phyloP scores from a whole-genome alignment of 2,113 vertebrate species.

The Aythya baeri region DNA sequence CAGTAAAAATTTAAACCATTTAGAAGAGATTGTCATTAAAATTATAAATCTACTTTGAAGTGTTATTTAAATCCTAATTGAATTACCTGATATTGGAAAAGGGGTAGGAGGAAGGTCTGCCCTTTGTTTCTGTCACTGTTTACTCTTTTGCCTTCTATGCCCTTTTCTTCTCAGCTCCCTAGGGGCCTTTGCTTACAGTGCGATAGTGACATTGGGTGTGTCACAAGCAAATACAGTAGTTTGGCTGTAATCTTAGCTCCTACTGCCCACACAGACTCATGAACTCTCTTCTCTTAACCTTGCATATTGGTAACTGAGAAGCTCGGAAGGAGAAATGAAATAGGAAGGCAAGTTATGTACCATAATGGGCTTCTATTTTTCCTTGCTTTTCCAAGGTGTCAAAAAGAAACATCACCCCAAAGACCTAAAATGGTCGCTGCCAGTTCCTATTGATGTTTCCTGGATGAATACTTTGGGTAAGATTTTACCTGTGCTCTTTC shows the following conservation, averaged over 20 bases:
- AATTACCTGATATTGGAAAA: background rate
- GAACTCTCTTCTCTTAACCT: background rate
- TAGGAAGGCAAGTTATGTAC: background rate
- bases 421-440: background rate
- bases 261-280: background rate
- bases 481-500: background rate
- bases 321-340: background rate
- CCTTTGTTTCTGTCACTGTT: conserved; percentile 25
- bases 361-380: background rate
- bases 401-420: background rate
- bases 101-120: background rate
- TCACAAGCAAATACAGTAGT: background rate
- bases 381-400: background rate
- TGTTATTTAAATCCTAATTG: background rate
- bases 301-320: background rate
- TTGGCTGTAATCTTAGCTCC: conserved; percentile 2
- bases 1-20: background rate
- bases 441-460: background rate
- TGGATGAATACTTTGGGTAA: background rate
- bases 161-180: background rate
- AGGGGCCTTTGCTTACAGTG: conserved; percentile 4
- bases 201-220: background rate
- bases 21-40: background rate
- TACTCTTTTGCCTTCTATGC: background rate
- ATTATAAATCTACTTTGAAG: background rate